Evolutionary conservation across 2,888 invertebrate species (phyloP).

Genomic region (Augochlorella aurata): DNA sequence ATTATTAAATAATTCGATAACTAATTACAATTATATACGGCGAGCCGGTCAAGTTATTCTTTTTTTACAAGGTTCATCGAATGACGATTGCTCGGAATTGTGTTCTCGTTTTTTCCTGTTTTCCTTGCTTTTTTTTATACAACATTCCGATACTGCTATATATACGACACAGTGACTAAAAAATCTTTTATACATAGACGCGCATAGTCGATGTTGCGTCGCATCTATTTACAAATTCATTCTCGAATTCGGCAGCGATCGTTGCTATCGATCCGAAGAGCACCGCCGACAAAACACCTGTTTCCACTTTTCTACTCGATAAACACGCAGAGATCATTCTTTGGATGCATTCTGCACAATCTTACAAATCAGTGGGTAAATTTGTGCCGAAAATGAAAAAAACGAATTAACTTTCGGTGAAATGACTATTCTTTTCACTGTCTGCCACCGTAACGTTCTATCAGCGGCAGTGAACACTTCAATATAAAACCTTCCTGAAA

Average conservation of each 20-base stretch:
- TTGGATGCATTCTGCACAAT: constrained; percentile 64
- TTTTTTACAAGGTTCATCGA: constrained; percentile 64
- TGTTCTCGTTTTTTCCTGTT: constrained; percentile 6
- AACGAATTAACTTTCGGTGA: constrained; percentile 42
- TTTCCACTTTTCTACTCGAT: constrained; percentile 26
- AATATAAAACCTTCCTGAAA: constrained; percentile 71
- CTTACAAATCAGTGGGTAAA: constrained; percentile 57
- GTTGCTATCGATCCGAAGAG: not conserved
- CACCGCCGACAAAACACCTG: not conserved
- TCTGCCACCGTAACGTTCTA: constrained; percentile 67
- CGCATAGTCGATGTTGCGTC: constrained; percentile 38
- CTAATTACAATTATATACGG: constrained; percentile 75
- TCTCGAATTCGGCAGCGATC: constrained; percentile 22
- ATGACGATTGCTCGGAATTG: constrained; percentile 35
- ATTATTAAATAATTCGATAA: constrained; percentile 77
- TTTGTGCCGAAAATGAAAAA: constrained; percentile 55
- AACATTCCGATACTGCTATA: constrained; percentile 46
- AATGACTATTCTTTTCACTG: constrained; percentile 66
- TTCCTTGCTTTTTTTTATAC: constrained; percentile 36
- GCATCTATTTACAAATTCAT: constrained; percentile 48
- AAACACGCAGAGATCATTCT: constrained; percentile 59
- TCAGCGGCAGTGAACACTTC: constrained; percentile 77
- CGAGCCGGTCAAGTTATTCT: constrained; percentile 57
- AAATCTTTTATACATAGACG: constrained; percentile 58
- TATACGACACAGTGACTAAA: constrained; percentile 62